These are phyloP conservation scores for Ellobius talpinus DNA, from an alignment of 2,113 vertebrate genomes.

Conservation along the genomic window DNA sequence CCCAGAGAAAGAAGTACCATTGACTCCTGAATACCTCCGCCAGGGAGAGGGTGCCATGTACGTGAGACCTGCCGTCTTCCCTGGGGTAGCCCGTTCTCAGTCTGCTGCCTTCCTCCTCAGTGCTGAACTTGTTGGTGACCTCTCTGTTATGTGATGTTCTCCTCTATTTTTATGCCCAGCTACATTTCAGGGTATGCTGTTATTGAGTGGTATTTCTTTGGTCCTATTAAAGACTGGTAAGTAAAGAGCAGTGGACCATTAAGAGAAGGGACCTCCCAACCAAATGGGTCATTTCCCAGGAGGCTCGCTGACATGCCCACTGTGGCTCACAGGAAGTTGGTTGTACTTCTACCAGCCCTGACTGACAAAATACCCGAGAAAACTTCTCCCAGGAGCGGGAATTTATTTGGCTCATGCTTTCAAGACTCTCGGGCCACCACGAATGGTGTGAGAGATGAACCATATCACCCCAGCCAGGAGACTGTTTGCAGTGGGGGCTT, in stretches of 20 bases:
- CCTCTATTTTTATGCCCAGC: neutral
- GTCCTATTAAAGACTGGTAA: neutral
- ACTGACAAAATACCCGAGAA: neutral
- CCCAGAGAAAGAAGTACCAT: neutral
- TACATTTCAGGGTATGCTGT: neutral
- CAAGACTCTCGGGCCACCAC: neutral
- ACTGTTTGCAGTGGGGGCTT: neutral
- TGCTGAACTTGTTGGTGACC: neutral
- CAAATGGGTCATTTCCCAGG: neutral
- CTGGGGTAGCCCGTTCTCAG: neutral
- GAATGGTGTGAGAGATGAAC: neutral
- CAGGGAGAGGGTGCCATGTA: too few relatives aligned
- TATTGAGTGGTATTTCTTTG: neutral
- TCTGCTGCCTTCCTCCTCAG: neutral
- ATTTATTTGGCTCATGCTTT: neutral
- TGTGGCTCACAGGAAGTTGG: neutral
- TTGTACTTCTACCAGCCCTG: neutral
- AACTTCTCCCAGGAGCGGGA: neutral
- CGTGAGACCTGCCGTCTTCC: neutral
- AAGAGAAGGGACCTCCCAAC: neutral
- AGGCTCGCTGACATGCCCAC: neutral
- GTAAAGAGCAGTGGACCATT: neutral
- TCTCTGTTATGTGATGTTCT: neutral
- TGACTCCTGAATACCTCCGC: fast-evolving
- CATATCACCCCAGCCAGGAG: neutral